Conservation (phyloP, 2,113 vertebrate genomes). For the Corydoras sp. region DNA sequence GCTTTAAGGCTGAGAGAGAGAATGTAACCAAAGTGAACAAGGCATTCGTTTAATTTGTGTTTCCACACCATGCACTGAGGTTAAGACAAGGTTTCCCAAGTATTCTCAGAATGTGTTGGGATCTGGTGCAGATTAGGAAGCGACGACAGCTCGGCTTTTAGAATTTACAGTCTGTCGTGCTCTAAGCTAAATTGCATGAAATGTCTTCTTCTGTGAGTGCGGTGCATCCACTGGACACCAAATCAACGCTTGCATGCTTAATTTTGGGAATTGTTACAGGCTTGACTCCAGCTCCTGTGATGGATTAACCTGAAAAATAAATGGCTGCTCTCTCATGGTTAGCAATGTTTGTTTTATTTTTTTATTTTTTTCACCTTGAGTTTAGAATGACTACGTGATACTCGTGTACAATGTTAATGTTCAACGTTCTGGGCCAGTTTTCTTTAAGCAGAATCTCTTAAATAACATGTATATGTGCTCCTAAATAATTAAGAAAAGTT, state of each 20-base stretch:
- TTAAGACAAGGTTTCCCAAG: constrained; percentile 1
- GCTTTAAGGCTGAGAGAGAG: background rate
- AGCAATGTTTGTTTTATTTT: constrained; percentile 7
- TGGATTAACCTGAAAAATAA: constrained; percentile 15
- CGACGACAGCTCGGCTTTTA: background rate
- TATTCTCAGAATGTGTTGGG: constrained; percentile 6
- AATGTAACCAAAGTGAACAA: background rate
- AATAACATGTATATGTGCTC: too few species aligned
- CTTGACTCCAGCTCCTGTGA: constrained; percentile 4
- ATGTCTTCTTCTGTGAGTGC: background rate
- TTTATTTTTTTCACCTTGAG: constrained; percentile 1
- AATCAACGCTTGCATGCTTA: background rate
- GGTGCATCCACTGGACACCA: background rate
- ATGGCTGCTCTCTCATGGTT: constrained; percentile 13
- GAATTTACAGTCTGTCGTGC: background rate
- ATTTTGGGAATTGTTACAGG: constrained; percentile 3
- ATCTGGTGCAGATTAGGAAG: background rate
- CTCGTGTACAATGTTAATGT: background rate
- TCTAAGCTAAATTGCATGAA: background rate
- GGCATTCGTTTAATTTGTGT: background rate
- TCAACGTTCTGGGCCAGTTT: background rate
- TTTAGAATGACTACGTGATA: background rate
- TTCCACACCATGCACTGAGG: background rate
- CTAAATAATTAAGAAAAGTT: too few species aligned
- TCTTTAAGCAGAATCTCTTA: too few species aligned